Percentiles rank a stretch among this genome's conserved stretches.
phyloP scores from a whole-genome alignment of 2,797 vertebrate species.

The Rhinoraja longicauda region DNA sequence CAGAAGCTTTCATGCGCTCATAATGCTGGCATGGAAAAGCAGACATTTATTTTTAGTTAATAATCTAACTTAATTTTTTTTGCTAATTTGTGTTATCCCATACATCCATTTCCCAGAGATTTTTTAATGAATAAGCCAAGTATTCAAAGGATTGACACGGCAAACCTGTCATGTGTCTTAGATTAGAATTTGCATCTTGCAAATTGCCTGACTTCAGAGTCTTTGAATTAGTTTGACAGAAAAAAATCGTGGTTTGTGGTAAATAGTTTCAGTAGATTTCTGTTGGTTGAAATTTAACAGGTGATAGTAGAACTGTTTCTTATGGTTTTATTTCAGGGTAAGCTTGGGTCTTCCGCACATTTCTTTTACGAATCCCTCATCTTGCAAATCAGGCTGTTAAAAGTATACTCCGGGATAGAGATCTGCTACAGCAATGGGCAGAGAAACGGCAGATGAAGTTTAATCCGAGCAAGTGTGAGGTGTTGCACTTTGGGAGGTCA shows the following conservation, averaged over 20 bases:
- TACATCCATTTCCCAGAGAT: neutral
- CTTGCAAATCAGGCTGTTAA: neutral
- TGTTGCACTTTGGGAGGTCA: too few species aligned
- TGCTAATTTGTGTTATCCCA: neutral
- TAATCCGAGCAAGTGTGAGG: too few species aligned
- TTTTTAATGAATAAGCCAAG: neutral
- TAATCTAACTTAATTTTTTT: slow-evolving; percentile 6
- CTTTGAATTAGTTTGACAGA: slow-evolving; percentile 12
- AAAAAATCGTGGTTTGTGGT: neutral
- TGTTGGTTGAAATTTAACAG: neutral
- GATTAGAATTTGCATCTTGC: slow-evolving; percentile 4
- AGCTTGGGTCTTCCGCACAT: neutral
- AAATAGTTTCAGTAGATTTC: slow-evolving; percentile 2
- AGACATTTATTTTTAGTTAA: slow-evolving; percentile 3
- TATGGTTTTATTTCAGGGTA: neutral
- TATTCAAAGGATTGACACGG: neutral
- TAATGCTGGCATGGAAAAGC: neutral
- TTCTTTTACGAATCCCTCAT: neutral
- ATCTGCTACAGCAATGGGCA: too few species aligned
- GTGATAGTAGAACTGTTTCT: neutral
- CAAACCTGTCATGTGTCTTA: slow-evolving; percentile 21
- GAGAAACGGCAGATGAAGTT: too few species aligned
- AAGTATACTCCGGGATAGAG: too few species aligned
- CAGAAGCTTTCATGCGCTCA: neutral
- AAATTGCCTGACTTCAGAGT: slow-evolving; percentile 5